These are phyloP conservation scores for Cyclophora punctaria DNA, from an alignment of 2,888 invertebrate species.

Conservation along the genomic window DNA sequence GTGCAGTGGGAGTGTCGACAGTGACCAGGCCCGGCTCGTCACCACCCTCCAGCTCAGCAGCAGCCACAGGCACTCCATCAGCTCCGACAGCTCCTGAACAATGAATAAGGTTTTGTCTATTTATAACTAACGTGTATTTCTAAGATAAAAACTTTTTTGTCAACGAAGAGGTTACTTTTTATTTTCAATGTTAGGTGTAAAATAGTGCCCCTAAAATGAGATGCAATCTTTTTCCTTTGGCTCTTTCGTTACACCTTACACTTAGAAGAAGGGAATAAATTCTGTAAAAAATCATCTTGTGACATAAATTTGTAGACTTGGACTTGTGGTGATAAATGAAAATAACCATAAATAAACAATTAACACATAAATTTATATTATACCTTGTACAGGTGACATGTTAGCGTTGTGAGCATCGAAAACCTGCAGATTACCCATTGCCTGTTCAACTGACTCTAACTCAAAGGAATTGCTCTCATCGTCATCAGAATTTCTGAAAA, in stretches of 20 bases:
- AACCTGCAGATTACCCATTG: slow-evolving; percentile 72
- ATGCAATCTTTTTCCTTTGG: too few relatives aligned
- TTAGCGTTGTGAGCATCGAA: slow-evolving; percentile 75
- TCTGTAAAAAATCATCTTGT: too few relatives aligned
- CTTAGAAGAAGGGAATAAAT: too few relatives aligned
- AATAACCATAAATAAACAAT: background rate
- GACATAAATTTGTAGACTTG: too few relatives aligned
- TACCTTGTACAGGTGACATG: slow-evolving; percentile 67
- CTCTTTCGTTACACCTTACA: too few relatives aligned
- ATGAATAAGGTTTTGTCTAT: too few relatives aligned
- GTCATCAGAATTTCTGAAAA: slow-evolving; percentile 68
- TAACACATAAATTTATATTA: background rate
- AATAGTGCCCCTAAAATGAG: too few relatives aligned
- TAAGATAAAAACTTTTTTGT: too few relatives aligned
- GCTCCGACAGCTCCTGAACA: slow-evolving; percentile 47
- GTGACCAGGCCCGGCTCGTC: slow-evolving; percentile 85
- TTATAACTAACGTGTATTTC: too few relatives aligned
- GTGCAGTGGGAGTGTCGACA: slow-evolving; percentile 83
- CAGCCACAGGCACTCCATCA: slow-evolving; percentile 71
- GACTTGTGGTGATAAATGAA: too few relatives aligned
- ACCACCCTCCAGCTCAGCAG: slow-evolving; percentile 88
- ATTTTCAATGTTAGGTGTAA: too few relatives aligned
- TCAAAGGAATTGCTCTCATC: slow-evolving; percentile 77
- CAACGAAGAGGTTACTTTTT: too few relatives aligned
- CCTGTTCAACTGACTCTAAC: slow-evolving; percentile 71